A percentile compares a stretch with the other conserved stretches of the same genome.
These are phyloP conservation scores for Tinamus major DNA, from an alignment of 2,797 vertebrate genomes.

Conservation along the genomic window DNA sequence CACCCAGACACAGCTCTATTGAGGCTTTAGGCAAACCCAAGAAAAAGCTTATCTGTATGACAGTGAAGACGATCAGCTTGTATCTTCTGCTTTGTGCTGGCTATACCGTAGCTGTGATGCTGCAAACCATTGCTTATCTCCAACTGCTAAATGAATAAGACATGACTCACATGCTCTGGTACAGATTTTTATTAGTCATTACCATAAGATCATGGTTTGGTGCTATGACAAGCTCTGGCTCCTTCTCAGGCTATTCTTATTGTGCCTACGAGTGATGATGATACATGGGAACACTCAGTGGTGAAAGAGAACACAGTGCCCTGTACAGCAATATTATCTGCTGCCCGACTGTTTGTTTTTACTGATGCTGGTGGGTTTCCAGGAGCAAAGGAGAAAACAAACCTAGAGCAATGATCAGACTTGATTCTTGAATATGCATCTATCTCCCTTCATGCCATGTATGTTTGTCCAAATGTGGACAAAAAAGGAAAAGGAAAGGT, in stretches of 20 bases:
- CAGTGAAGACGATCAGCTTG: neutral
- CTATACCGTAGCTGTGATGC: neutral
- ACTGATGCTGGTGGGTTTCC: constrained; percentile 2
- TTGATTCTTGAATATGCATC: neutral
- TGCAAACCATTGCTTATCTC: neutral
- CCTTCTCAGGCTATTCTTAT: neutral
- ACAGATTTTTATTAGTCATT: constrained; percentile 25
- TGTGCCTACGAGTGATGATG: neutral
- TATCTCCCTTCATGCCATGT: neutral
- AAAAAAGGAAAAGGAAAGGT: too few relatives aligned
- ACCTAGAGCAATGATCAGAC: neutral
- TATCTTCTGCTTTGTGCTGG: neutral
- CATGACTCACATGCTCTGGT: constrained; percentile 18
- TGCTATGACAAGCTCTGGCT: constrained; percentile 19
- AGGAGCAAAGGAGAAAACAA: constrained; percentile 3
- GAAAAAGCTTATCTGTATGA: neutral
- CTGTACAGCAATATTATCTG: neutral
- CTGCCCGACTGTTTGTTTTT: neutral
- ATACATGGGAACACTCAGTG: neutral
- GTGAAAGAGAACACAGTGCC: constrained; percentile 23
- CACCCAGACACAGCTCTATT: neutral
- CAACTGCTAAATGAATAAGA: neutral
- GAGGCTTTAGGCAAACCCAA: neutral
- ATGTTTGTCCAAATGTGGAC: neutral
- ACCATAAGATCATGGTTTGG: neutral